phyloP scores from a whole-genome alignment of 1,140 invertebrate species.

The Homarus americanus region DNA sequence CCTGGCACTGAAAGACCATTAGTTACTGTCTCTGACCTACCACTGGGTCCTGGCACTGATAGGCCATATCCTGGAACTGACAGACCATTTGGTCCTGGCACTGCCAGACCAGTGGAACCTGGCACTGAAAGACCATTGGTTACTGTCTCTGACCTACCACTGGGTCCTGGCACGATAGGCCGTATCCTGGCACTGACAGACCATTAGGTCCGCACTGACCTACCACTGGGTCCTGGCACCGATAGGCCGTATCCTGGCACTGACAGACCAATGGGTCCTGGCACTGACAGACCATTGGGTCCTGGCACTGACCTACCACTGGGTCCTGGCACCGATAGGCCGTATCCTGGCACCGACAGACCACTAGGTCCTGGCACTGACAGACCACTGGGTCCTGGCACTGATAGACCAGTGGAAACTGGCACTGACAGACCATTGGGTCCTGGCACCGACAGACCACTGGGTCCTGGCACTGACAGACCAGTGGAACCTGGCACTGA shows the following conservation, averaged over 20 bases:
- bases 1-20: background rate
- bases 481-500: too few relatives aligned
- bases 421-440: background rate
- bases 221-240: background rate
- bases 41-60: background rate
- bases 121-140: background rate
- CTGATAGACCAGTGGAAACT: background rate
- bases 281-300: constrained; percentile 7
- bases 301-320: too few relatives aligned
- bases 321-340: background rate
- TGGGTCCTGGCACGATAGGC: background rate
- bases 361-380: background rate
- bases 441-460: background rate
- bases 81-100: background rate
- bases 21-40: too few relatives aligned
- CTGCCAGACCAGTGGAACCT: background rate
- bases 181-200: background rate
- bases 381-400: background rate
- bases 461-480: too few relatives aligned
- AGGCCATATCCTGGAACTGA: background rate
- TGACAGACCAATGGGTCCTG: background rate
- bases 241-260: too few relatives aligned
- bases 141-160: background rate
- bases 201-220: background rate
- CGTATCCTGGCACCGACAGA: background rate